phyloP scores from a whole-genome alignment of 1,140 invertebrate species.

The Tribolium castaneum region DNA sequence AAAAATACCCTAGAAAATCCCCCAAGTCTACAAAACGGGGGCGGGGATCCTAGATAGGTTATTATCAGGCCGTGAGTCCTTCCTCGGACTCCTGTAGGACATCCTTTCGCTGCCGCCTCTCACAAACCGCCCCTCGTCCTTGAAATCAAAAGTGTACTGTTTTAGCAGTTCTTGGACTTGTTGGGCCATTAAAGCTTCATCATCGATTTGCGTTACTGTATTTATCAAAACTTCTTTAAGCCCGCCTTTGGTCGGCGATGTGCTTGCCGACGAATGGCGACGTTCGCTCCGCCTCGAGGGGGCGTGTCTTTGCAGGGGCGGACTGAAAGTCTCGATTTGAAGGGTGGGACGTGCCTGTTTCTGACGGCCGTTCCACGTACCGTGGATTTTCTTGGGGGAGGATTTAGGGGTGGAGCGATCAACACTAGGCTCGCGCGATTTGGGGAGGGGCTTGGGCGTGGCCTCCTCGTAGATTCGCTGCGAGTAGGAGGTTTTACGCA shows the following conservation, averaged over 20 bases:
- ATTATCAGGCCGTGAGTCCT: conserved; percentile 67
- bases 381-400: conserved; percentile 55
- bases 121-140: conserved; percentile 56
- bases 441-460: conserved; percentile 58
- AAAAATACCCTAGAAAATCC: conserved; percentile 1
- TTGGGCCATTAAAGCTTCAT: conserved; percentile 75
- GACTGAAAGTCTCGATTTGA: conserved; percentile 75
- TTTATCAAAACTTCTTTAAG: conserved; percentile 78
- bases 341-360: conserved; percentile 69
- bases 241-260: conserved; percentile 75
- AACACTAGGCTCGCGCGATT: background rate
- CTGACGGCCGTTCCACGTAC: conserved; percentile 78
- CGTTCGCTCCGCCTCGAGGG: conserved; percentile 72
- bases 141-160: conserved; percentile 72
- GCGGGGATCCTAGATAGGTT: conserved; percentile 68
- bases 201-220: conserved; percentile 75
- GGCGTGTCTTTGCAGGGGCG: conserved; percentile 73
- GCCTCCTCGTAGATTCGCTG: conserved; percentile 69
- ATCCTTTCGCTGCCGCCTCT: conserved; percentile 60
- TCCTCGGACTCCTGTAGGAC: conserved; percentile 66
- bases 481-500: conserved; percentile 74
- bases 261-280: conserved; percentile 68
- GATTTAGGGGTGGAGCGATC: conserved; percentile 46
- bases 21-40: conserved; percentile 57
- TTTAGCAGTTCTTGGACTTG: conserved; percentile 78